Evolutionary conservation across 2,113 vertebrate genomes (phyloP), one percentile per base, ranked within the genome.

Genomic region (Stegostoma tigrinum): DNA sequence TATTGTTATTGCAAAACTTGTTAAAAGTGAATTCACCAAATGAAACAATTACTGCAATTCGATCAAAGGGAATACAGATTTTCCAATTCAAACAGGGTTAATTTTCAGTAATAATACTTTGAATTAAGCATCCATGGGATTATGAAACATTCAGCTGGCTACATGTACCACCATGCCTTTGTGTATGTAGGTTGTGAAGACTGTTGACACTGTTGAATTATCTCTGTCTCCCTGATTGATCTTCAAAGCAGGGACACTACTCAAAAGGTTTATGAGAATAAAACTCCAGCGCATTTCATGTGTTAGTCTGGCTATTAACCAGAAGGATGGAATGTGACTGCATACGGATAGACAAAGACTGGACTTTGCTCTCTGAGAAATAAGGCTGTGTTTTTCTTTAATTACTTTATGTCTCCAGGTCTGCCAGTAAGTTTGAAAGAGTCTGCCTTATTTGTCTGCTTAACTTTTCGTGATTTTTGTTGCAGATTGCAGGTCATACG

Each of bases 281-380:
- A 91, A 91, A 67, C 66, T 90, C 89, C 89, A 93, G 61, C n/a
- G n/a, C 17, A 83, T 42, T 64, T 66, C 17, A 93, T 38, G 55
- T 64, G 38, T 93, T 93, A 38, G 89, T 67, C 64, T 93, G 89
- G 61, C 89, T 61, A 83, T 45, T 42, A 42, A 83, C 17, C 80
- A 66, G 61, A 38, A n/a, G n/a, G 61, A 38, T 93, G 89, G 61
- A 93, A 93, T 66, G 87, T 61, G 89, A 93, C 89, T 93, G 61
- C 34, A 1, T 67, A 67, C 67, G 89, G 19, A 34, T 66, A 34
- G 2, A n/a, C 30, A 93, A 66, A 66, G 89, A 38, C 61, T 23
- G 64, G 14, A 21, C n/a, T 83, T 83, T 93, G 61, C n/a, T 93
- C 61, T 67, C 61, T 23, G 89, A 93, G 61, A 30, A 93, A 93